Percentiles rank a stretch among this genome's conserved stretches.
phyloP scores from a whole-genome alignment of 1,140 invertebrate genomes.

The Oryctes rhinoceros region DNA sequence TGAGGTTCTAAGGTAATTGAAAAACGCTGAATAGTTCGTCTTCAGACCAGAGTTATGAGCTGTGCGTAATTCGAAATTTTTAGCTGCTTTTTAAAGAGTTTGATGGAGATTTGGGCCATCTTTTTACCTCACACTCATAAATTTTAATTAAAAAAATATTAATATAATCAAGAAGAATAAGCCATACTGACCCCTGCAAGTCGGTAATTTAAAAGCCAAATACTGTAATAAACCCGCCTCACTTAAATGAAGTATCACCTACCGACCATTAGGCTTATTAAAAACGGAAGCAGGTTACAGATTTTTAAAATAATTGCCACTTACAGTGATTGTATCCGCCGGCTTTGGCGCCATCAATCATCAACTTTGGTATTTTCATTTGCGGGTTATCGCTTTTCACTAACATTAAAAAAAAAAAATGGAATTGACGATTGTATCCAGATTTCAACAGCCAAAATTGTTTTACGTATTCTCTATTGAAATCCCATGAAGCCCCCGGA shows the following conservation, averaged over 20 bases:
- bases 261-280: slow-evolving; percentile 1
- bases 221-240: background rate
- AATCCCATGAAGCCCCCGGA: background rate
- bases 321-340: background rate
- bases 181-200: background rate
- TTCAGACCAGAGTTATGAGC: no score
- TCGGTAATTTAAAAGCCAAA: background rate
- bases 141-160: no score
- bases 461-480: background rate
- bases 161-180: no score
- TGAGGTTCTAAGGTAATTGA: no score
- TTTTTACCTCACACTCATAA: no score
- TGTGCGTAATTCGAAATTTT: no score
- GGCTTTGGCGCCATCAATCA: background rate
- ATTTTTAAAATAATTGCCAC: slow-evolving; percentile 22
- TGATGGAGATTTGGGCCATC: no score
- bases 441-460: background rate
- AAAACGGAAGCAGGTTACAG: background rate
- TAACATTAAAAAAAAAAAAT: no score
- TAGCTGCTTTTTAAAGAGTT: no score
- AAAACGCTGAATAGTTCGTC: no score
- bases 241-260: background rate
- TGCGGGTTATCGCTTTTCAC: background rate
- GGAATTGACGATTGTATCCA: no score
- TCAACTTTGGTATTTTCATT: slow-evolving; percentile 14